Evolutionary conservation across 2,797 vertebrate genomes (phyloP).

Genomic region (Nyctalus aviator): DNA sequence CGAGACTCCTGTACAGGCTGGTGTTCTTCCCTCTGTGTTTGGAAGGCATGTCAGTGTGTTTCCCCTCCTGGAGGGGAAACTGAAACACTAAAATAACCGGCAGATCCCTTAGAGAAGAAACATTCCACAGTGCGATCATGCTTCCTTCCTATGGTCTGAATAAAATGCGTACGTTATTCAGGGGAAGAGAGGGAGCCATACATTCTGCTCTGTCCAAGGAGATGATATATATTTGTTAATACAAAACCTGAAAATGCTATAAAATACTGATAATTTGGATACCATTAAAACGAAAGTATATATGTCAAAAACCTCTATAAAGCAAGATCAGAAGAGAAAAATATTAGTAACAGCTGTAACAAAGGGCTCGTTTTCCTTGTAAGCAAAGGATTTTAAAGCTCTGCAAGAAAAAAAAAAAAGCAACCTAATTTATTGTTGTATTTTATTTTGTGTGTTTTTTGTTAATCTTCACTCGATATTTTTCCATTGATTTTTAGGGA

Average conservation of each 20-base stretch:
- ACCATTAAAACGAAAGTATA: background rate
- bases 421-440: background rate
- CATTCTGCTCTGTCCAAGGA: background rate
- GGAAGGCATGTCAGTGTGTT: background rate
- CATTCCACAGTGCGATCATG: background rate
- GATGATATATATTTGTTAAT: background rate
- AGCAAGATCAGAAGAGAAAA: background rate
- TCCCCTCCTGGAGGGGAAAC: background rate
- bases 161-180: background rate
- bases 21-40: background rate
- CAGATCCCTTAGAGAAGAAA: conserved; percentile 20
- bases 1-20: background rate
- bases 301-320: background rate
- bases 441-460: too few relatives aligned
- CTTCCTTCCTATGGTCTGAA: background rate
- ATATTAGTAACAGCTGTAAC: background rate
- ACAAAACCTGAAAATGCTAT: background rate
- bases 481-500: too few relatives aligned
- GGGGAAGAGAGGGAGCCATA: background rate
- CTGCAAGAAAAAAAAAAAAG: background rate
- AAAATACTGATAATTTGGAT: background rate
- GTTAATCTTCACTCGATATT: too few relatives aligned
- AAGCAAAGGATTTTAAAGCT: background rate
- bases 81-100: conserved; percentile 3
- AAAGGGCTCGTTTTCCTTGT: background rate